Evolutionary conservation across 2,888 invertebrate species (phyloP).

Genomic region (Cremastinae sp.): DNA sequence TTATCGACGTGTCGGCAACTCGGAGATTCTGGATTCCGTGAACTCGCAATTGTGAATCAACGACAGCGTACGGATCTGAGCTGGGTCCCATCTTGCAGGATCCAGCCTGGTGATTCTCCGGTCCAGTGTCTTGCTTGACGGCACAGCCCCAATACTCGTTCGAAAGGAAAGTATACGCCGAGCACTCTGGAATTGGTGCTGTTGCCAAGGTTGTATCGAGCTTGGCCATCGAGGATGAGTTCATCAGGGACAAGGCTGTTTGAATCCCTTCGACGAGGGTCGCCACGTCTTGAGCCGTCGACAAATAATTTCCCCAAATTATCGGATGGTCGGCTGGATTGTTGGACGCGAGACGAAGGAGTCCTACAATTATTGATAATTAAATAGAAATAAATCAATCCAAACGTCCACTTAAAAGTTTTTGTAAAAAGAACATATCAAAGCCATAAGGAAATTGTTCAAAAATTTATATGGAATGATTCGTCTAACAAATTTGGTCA

Average conservation of each 20-base stretch:
- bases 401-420: too few relatives aligned
- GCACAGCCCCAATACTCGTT: constrained; percentile 91
- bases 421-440: too few relatives aligned
- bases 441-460: too few relatives aligned
- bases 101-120: constrained; percentile 92
- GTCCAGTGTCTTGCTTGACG: constrained; percentile 86
- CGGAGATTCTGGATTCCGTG: constrained; percentile 84
- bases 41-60: constrained; percentile 86
- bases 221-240: constrained; percentile 81
- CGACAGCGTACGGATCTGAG: constrained; percentile 87
- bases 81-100: constrained; percentile 91
- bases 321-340: constrained; percentile 87
- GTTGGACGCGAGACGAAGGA: constrained; percentile 82
- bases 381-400: too few relatives aligned
- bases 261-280: constrained; percentile 85
- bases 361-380: too few relatives aligned
- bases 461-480: too few relatives aligned
- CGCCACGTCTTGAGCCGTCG: constrained; percentile 85
- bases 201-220: constrained; percentile 72
- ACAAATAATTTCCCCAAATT: constrained; percentile 90
- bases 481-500: too few relatives aligned
- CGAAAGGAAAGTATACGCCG: constrained; percentile 79
- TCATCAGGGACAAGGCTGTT: constrained; percentile 83
- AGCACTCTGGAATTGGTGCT: constrained; percentile 70
- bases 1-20: constrained; percentile 84